These are phyloP conservation scores for Globia sparganii DNA, from an alignment of 2,888 invertebrate genomes.

Conservation along the genomic window DNA sequence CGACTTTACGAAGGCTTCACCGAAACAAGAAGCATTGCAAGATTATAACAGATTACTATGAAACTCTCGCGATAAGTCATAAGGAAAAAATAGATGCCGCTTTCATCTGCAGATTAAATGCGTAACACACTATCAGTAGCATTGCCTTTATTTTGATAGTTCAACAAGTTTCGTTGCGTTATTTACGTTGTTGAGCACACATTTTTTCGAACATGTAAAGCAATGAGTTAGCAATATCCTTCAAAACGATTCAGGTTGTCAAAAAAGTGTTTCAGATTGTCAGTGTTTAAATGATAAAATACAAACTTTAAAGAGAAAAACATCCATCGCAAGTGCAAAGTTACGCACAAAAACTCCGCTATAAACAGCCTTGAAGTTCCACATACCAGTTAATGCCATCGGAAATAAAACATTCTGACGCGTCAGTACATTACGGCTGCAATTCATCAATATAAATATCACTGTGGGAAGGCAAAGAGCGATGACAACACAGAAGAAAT, in stretches of 20 bases:
- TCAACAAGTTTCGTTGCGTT: neutral
- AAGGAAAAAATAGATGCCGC: no score
- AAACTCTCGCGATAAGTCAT: no score
- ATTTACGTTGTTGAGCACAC: no score
- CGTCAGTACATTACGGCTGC: constrained; percentile 64
- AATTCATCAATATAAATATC: constrained; percentile 82
- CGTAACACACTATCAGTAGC: no score
- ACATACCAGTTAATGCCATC: neutral
- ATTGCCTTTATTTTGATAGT: neutral
- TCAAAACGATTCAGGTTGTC: no score
- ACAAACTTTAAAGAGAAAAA: neutral
- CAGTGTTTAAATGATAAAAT: neutral
- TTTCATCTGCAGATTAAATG: no score
- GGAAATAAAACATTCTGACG: constrained; percentile 1
- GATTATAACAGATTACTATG: neutral
- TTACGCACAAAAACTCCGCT: neutral
- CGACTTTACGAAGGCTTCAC: neutral
- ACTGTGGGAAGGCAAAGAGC: constrained; percentile 75
- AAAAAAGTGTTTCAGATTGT: no score
- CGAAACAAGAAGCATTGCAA: neutral
- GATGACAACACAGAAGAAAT: constrained; percentile 81
- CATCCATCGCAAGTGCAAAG: no score
- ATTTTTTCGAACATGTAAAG: no score
- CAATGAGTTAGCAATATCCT: no score
- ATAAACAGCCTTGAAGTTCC: neutral